Evolutionary conservation across 2,113 vertebrate species (phyloP).

Genomic region (Microcebus jonahi): DNA sequence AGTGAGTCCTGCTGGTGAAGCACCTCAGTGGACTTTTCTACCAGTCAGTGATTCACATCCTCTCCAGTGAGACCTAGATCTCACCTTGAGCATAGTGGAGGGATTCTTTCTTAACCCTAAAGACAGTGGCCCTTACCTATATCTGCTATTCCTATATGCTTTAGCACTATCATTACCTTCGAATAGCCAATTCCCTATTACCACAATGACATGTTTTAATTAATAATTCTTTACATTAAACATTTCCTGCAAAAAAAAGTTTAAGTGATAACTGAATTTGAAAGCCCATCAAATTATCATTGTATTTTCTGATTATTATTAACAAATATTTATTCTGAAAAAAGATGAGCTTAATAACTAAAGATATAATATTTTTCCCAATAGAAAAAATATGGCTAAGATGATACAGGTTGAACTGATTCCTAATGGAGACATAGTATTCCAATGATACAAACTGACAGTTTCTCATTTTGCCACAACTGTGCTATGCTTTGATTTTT

Average conservation of each 20-base stretch:
- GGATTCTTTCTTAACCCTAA: not conserved
- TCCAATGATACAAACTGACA: not conserved
- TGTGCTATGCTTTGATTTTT: constrained; percentile 3
- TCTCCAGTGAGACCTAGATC: not conserved
- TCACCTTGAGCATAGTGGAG: not conserved
- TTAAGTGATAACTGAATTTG: too few relatives aligned
- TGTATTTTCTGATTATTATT: too few relatives aligned
- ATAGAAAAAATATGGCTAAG: not conserved
- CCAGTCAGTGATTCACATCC: not conserved
- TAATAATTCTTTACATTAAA: not conserved
- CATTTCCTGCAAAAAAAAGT: not conserved
- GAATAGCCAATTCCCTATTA: not conserved
- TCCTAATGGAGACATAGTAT: not conserved
- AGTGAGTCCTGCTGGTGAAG: not conserved
- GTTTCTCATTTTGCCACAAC: not conserved
- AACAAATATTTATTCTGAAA: too few relatives aligned
- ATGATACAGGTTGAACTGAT: not conserved
- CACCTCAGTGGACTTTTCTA: not conserved
- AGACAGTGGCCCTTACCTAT: not conserved
- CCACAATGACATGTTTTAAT: not conserved
- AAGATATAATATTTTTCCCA: not conserved
- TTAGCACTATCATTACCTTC: not conserved
- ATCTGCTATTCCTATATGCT: not conserved
- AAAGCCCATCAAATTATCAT: too few relatives aligned
- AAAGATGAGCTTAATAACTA: not conserved